Base-by-base conservation (phyloP, 2,888 invertebrate species). In the Myathropa florea region DNA sequence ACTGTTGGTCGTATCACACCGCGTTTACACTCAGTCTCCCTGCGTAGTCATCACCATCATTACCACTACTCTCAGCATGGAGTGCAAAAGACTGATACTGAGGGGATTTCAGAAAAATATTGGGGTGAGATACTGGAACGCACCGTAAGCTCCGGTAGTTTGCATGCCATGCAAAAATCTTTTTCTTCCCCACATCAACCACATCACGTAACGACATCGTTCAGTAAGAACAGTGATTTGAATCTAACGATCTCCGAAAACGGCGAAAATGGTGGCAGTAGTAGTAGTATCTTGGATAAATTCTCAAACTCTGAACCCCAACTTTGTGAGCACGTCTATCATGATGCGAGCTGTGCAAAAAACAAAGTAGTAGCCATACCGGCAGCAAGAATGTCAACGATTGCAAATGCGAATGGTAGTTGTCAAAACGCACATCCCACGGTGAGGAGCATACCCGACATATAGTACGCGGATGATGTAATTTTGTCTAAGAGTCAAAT, bases 91-190 rank as follows among this genome's bases (percentile, higher is more conserved):
- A 94, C 94, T 68, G 95, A 95, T 90, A 94, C 95, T 88, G 95
- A 95, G 90, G 95, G 95, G 0, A 93, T 95, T 0, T 95, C 95
- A 21, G 95, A 95, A 91, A 95, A 95, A 91, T 95, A 95, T 90
- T 95, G 95, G 95, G 95, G 95, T 26, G 96, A 96, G 93, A 96
- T 96, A 89, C 93, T 96, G 88, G 96, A 96, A 91, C 93, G 96
- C 7, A 96, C 96, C 0, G 95, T 96, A 9, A 96, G 96, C 60
- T 96, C 96, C 0, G 95, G 94, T 78, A 96, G 96, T 65, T 93
- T 96, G 60, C 96, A 96, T 90, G 95, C 95, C 33, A 94, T 95
- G 88, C 95, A 95, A 90, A 92, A 92, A 88, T 90, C 89, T 18
- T 91, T 91, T 75, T 91, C 91, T 4, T 91, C 91, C 79, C 89